Evolutionary conservation across 2,888 invertebrate genomes (phyloP).

Genomic region (Leptothorax acervorum): DNA sequence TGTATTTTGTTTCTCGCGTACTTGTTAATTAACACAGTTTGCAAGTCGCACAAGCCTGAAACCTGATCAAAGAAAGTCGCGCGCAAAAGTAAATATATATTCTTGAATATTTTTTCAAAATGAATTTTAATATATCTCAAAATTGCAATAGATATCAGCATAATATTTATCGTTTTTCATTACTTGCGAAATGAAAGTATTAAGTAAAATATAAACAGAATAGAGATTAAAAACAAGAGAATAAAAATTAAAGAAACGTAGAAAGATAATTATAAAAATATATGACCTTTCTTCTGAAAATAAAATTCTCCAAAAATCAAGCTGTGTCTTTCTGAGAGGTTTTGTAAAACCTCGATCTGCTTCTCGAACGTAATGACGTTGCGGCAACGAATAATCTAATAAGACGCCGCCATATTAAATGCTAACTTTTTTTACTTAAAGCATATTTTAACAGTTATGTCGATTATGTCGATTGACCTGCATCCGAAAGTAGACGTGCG

Average conservation of each 20-base stretch:
- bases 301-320: conserved; percentile 14
- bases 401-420: conserved; percentile 50
- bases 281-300: neutral
- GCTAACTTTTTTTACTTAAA: conserved; percentile 26
- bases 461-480: neutral
- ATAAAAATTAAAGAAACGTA: neutral
- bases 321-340: neutral
- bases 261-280: neutral
- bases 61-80: neutral
- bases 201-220: neutral
- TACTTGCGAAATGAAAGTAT: neutral
- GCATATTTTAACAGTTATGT: conserved; percentile 6
- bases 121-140: neutral
- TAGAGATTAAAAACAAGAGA: neutral
- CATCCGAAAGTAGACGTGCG: neutral
- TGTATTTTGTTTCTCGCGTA: neutral
- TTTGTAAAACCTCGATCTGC: conserved; percentile 9
- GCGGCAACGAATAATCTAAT: conserved; percentile 63
- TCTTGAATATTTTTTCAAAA: neutral
- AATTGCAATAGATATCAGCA: neutral
- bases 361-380: conserved; percentile 64
- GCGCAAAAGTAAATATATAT: neutral
- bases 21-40: conserved; percentile 12
- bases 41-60: neutral
- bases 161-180: neutral